Evolutionary conservation across 1,140 invertebrate species (phyloP).

Genomic region (Drosophila nebulosa): DNA sequence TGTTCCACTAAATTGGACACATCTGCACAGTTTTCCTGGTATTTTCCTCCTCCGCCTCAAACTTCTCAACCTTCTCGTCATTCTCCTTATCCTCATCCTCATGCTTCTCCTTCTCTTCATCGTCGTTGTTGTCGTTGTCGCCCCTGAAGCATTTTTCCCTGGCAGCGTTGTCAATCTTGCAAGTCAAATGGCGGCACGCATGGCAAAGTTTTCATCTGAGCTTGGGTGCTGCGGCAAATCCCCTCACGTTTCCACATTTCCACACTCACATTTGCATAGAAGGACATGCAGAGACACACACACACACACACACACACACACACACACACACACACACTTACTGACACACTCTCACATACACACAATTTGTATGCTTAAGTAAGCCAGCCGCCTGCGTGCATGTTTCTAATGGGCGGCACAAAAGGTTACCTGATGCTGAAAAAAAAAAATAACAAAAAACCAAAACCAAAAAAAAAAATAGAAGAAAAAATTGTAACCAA

Average conservation of each 20-base stretch:
- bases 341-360: slow-evolving; percentile 23
- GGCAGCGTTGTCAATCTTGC: slow-evolving; percentile 75
- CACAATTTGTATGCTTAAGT: slow-evolving; percentile 73
- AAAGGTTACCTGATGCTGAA: slow-evolving; percentile 76
- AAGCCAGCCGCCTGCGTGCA: slow-evolving; percentile 75
- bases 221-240: slow-evolving; percentile 46
- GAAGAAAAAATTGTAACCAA: slow-evolving; percentile 29
- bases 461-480: slow-evolving; percentile 48
- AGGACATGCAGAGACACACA: slow-evolving; percentile 20
- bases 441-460: slow-evolving; percentile 27
- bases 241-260: slow-evolving; percentile 72
- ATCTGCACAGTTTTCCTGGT: slow-evolving; percentile 64
- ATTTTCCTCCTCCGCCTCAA: background rate
- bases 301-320: background rate
- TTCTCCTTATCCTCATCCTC: too few species aligned
- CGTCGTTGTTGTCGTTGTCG: background rate
- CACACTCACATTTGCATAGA: slow-evolving; percentile 56
- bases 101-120: background rate
- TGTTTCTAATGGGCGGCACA: slow-evolving; percentile 78
- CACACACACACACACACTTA: slow-evolving; percentile 35
- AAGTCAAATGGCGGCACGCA: slow-evolving; percentile 77
- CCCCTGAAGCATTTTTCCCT: slow-evolving; percentile 31
- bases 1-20: slow-evolving; percentile 77
- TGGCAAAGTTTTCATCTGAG: slow-evolving; percentile 60
- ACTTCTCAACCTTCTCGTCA: too few species aligned